Evolutionary conservation across 2,888 invertebrate species (phyloP), one percentile per base, ranked within the genome.

Genomic region (Amiota communis): DNA sequence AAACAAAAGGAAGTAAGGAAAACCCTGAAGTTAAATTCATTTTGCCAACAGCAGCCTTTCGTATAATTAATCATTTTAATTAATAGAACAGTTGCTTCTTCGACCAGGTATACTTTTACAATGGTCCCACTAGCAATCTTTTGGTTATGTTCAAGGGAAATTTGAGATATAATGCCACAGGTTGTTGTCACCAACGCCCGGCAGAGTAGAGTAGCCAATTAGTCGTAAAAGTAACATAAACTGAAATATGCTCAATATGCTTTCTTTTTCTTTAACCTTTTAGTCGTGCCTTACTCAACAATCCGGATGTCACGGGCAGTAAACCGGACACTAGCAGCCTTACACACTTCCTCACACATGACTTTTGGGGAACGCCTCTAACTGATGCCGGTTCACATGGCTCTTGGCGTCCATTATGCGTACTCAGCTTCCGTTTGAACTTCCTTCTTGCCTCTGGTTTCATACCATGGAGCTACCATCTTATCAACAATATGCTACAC

Each of bases 311-410:
- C 86, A 93, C 95, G 85, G 94, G 93, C 84, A 93, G 93, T 83
- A 17, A 36, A 36, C 36, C 36, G 36, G 36, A 36, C 36, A 36
- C 77, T 94, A 96, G 76, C 92, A 96, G 92, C 92, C 92, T 82
- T 93, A 95, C 96, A 77, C 94, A 97, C 76, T 76, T 83, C 83
- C 93, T 97, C 88, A 93, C 93, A 89, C 95, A 98, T 91, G 98
- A 99, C 91, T 99, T 98, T 91, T 99, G 98, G 98, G 98, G 98
- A 70, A 98, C 98, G 56, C 96, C 97, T 74, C 92, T 98, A 83
- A 93, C 92, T 80, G 97, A 97, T 91, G 93, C 94, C 78, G 98
- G 98, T 72, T 97, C 98, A 46, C 98, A 99, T 91, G 98, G 98
- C 87, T 98, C 98, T 74, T 98, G 97, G 91, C 93, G 98, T 68